Evolutionary conservation across 2,113 vertebrate genomes (phyloP), one percentile per base, ranked within the genome.

Genomic region (Cynocephalus volans): DNA sequence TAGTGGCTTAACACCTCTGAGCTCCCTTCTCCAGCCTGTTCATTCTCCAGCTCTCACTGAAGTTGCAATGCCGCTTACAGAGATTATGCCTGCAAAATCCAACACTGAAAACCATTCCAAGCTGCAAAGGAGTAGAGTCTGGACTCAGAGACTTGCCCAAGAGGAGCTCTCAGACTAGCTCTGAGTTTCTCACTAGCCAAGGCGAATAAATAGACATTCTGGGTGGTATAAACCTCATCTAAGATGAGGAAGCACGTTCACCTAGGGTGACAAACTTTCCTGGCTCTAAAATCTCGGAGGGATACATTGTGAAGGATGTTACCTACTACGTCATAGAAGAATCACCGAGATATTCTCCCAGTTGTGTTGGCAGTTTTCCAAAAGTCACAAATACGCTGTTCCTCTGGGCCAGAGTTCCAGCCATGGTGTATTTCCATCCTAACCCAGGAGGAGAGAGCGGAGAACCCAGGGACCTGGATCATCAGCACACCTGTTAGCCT

Each of bases 341-440:
- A 9, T 21, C 6, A 3, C 58, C n/a, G 6, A 5, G 11, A 2
- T 1, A 21, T 12, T 9, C 75, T 41, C 60, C 41, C 60, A 6
- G 9, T 48, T 60, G 23, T 41, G 13, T 52, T 19, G 5, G 2
- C 21, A 3, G 33, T 36, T 86, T 70, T 54, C 64, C 14, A 18
- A 79, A 73, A 31, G 48, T 79, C 88, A 45, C 62, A 23, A 0
- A 17, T 31, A 41, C 0, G 8, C n/a, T 17, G n/a, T 8, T 24
- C 21, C 12, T 23, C 19, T 41, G 62, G 50, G n/a, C n/a, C 41
- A 4, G 41, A 41, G 41, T 41, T 41, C 41, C 1, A 1, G 65
- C 50, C n/a, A 0, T 11, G 10, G 36, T 8, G 41, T 9, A 4
- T 31, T 33, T 84, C 81, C 0, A n/a, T 11, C 8, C 11, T 3